These are phyloP conservation scores for Eilema depressum DNA, from an alignment of 2,888 invertebrate species.

Conservation along the genomic window DNA sequence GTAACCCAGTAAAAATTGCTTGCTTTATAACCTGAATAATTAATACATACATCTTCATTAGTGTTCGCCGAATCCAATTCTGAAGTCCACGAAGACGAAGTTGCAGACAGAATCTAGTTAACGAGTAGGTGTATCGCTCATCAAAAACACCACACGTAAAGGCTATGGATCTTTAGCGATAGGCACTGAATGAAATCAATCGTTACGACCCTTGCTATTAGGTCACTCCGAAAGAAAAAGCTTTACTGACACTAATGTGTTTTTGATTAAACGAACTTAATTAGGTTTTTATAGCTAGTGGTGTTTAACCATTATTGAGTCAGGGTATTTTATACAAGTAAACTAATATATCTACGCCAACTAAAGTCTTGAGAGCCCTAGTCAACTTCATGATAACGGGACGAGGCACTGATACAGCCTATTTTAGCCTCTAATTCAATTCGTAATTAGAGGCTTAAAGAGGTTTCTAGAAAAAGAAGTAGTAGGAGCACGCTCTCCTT, in stretches of 20 bases:
- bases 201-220: not conserved
- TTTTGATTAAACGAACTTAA: constrained; percentile 1
- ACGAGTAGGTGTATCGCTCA: not conserved
- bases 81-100: not conserved
- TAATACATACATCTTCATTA: too few relatives aligned
- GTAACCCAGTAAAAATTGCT: too few relatives aligned
- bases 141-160: constrained; percentile 2
- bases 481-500: too few relatives aligned
- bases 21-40: too few relatives aligned
- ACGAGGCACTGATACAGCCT: too few relatives aligned
- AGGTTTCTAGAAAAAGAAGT: too few relatives aligned
- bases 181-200: not conserved
- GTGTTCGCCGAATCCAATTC: too few relatives aligned
- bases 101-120: not conserved
- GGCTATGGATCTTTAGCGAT: not conserved
- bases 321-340: not conserved
- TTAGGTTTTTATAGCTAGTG: not conserved
- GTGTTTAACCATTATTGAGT: not conserved
- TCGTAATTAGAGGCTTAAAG: too few relatives aligned
- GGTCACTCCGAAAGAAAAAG: not conserved
- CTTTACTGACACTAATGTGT: not conserved
- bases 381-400: too few relatives aligned
- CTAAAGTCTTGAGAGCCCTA: too few relatives aligned
- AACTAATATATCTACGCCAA: too few relatives aligned
- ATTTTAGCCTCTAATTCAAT: too few relatives aligned